phyloP scores from a whole-genome alignment of 2,888 invertebrate species.

The Lingula anatina region DNA sequence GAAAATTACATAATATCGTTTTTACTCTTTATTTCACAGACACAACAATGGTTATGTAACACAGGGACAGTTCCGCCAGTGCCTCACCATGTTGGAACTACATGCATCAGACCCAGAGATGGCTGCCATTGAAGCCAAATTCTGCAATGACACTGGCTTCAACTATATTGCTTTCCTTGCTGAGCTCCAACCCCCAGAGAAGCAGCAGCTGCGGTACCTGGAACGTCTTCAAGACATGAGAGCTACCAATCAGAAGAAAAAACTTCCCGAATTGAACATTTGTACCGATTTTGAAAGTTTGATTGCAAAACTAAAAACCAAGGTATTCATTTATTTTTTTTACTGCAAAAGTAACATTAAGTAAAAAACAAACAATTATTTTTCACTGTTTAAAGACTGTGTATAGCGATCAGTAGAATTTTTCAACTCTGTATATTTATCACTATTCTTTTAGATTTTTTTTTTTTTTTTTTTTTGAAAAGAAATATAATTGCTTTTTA shows the following conservation, averaged over 20 bases:
- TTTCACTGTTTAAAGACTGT: too few relatives aligned
- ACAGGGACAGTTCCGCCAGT: conserved; percentile 46
- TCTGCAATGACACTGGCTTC: conserved; percentile 48
- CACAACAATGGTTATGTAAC: conserved; percentile 52
- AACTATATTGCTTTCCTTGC: conserved; percentile 46
- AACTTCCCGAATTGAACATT: conserved; percentile 29
- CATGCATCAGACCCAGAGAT: conserved; percentile 40
- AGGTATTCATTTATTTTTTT: too few relatives aligned
- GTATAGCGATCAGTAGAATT: too few relatives aligned
- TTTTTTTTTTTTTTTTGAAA: background rate
- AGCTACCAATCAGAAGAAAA: conserved; percentile 28
- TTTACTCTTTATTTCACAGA: too few relatives aligned
- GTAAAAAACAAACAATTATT: too few relatives aligned
- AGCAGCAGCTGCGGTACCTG: conserved; percentile 35
- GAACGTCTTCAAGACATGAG: conserved; percentile 37
- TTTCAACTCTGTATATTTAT: too few relatives aligned
- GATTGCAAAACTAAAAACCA: conserved; percentile 46
- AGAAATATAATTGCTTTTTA: background rate
- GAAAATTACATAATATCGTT: too few relatives aligned
- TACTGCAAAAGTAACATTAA: too few relatives aligned
- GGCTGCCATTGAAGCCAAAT: conserved; percentile 45
- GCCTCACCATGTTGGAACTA: conserved; percentile 45
- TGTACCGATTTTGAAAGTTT: conserved; percentile 42
- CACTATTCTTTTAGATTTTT: background rate
- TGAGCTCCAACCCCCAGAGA: conserved; percentile 40